Evolutionary conservation across 2,113 vertebrate genomes (phyloP).

Genomic region (Lontra canadensis): DNA sequence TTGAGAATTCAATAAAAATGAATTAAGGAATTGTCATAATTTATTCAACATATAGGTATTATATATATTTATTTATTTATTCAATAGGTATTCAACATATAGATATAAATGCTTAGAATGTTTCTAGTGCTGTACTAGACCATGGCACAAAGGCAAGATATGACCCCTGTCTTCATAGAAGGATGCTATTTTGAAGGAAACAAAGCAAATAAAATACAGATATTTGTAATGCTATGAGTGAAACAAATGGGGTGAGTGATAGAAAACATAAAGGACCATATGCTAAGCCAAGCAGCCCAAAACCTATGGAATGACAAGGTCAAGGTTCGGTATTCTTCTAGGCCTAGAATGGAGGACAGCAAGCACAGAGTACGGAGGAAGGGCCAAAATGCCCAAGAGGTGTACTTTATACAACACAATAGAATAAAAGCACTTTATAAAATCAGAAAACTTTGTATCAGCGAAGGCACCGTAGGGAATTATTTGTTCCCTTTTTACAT

Average conservation of each 20-base stretch:
- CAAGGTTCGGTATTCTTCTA: not conserved
- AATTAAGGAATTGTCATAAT: not conserved
- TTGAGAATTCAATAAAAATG: not conserved
- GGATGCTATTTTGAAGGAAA: not conserved
- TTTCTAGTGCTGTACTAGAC: not conserved
- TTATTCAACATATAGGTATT: not conserved
- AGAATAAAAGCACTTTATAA: conserved; percentile 32
- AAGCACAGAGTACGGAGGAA: not conserved
- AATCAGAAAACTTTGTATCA: conserved; percentile 50
- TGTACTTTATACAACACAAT: not conserved
- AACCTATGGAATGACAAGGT: not conserved
- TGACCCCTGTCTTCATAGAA: not conserved
- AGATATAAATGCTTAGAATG: not conserved
- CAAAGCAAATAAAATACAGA: not conserved
- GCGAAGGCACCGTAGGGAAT: conserved; percentile 10
- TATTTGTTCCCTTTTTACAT: conserved; percentile 30
- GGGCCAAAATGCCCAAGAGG: not conserved
- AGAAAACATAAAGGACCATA: not conserved
- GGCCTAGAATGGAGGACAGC: not conserved
- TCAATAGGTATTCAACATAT: not conserved
- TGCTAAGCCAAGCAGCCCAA: not conserved
- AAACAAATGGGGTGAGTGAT: not conserved
- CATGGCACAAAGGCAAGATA: not conserved
- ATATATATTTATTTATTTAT: too few relatives aligned
- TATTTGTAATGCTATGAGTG: not conserved